phyloP scores from a whole-genome alignment of 2,888 invertebrate genomes.

The Cheilosia vulpina region DNA sequence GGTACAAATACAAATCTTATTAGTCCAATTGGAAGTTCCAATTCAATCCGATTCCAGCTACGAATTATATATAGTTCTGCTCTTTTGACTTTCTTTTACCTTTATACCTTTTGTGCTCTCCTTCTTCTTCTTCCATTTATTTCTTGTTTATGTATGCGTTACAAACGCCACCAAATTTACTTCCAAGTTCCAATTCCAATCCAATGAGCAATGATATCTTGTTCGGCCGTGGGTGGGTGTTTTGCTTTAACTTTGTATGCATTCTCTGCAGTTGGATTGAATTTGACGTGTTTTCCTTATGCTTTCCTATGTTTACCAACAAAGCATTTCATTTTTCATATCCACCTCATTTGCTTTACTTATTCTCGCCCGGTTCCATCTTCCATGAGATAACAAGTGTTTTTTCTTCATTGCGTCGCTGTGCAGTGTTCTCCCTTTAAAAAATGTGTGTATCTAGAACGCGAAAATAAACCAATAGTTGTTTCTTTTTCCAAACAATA shows the following conservation, averaged over 20 bases:
- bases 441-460: background rate
- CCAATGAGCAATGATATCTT: too few species aligned
- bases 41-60: too few species aligned
- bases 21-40: too few species aligned
- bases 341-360: background rate
- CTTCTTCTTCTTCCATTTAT: background rate
- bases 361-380: background rate
- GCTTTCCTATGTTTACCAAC: slow-evolving; percentile 33
- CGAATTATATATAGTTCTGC: too few species aligned
- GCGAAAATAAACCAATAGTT: slow-evolving; percentile 9
- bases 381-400: slow-evolving; percentile 2
- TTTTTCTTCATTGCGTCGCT: background rate
- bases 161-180: too few species aligned
- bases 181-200: too few species aligned
- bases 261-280: too few species aligned
- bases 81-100: too few species aligned
- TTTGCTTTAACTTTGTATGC: too few species aligned
- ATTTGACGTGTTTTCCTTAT: background rate
- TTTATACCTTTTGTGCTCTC: background rate
- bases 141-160: background rate
- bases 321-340: background rate
- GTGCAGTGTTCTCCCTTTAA: background rate
- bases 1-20: too few species aligned
- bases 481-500: too few species aligned
- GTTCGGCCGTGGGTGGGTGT: too few species aligned